Base-by-base conservation (phyloP, 2,797 vertebrate genomes). In the Leptatherina wallacei region DNA sequence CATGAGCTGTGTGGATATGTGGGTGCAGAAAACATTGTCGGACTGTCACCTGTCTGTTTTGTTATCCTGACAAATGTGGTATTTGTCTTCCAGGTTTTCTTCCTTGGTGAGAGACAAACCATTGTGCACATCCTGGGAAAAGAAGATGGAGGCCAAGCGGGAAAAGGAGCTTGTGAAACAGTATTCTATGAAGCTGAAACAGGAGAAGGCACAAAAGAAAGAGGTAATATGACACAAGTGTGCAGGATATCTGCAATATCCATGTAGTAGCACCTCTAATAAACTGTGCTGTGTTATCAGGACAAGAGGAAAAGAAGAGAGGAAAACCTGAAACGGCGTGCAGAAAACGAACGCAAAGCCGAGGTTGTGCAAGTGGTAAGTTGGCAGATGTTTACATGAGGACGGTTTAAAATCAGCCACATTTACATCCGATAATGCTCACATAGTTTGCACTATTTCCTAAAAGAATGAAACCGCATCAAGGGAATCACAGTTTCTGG, bases 311-410 rank as follows among this genome's bases (percentile, higher is more conserved):
- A 89, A 64, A 93, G 96, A 22, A 89, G 95, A 59, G 96, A 96
- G 2, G 96, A 98, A n/a, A 96, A 96, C 82, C 67, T 96, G 81
- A 96, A 78, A 65, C 95, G 96, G 11, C 93, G 96, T 0, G 91
- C 93, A 47, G 97, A 97, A 84, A 99, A 98, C 0, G 96, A 98
- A 77, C 91, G 95, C 68, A 98, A 95, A 86, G 94, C 96, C 0
- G 97, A 99, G 87, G 89, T 99, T 0, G 97, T 99, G 18, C 97
- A 99, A 96, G 97, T 99, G 96, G 97, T 99, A 92, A 81, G 97
- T 92, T 20, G 4, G 1, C 0, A 38, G 4, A 32, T 22, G 20
- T 38, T n/a, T 4, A 8, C 33, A 32, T 14, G 11, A 27, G 24
- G 14, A 16, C 13, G 4, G 14, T 42, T 38, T 42, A 14, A 42